Evolutionary conservation across 2,113 vertebrate genomes (phyloP).

Genomic region (Hyperopisus bebe): DNA sequence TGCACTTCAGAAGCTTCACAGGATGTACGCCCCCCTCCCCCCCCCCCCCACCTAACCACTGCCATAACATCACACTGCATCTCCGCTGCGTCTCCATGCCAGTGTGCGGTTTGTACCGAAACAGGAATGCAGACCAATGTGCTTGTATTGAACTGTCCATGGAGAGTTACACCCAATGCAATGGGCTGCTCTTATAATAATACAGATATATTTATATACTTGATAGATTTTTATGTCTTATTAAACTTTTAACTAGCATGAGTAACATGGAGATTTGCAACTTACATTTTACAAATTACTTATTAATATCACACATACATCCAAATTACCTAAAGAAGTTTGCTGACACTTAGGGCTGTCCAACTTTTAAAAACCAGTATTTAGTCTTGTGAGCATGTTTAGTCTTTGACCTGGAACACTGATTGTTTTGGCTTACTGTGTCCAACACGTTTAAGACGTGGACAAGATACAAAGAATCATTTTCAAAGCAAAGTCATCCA

Average conservation of each 20-base stretch:
- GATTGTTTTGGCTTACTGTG: conserved; percentile 38
- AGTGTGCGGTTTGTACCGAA: neutral
- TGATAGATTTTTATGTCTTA: neutral
- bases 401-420: conserved; percentile 42
- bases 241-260: neutral
- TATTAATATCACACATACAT: neutral
- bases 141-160: neutral
- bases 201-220: neutral
- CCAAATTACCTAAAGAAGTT: conserved; percentile 32
- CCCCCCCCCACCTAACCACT: neutral
- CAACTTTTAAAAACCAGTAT: conserved; percentile 22
- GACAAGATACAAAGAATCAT: neutral
- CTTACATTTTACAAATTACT: neutral
- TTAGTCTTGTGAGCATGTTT: conserved; percentile 45
- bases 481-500: neutral
- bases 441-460: conserved; percentile 37
- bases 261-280: neutral
- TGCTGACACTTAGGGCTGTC: neutral
- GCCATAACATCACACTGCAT: neutral
- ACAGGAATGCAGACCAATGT: neutral
- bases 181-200: neutral
- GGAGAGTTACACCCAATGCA: neutral
- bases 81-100: neutral
- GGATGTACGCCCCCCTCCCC: conserved; percentile 39
- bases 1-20: conserved; percentile 45